Evolutionary conservation across 2,797 vertebrate genomes (phyloP).

Genomic region (Pseudomugil gertrudae): DNA sequence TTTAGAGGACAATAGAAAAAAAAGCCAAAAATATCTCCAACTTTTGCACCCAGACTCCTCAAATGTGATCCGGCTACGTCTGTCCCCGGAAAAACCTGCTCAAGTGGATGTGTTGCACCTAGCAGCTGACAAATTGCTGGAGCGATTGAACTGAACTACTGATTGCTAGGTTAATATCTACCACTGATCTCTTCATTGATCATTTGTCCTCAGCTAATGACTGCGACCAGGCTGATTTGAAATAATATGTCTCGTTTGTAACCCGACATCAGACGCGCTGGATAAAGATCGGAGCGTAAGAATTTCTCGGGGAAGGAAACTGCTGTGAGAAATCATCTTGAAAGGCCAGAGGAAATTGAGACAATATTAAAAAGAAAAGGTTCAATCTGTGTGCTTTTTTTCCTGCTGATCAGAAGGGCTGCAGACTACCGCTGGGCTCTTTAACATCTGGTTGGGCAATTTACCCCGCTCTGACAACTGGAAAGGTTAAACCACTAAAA

Average conservation of each 20-base stretch:
- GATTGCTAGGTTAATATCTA: conserved; percentile 70
- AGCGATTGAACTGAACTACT: conserved; percentile 52
- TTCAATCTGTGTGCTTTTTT: conserved; percentile 67
- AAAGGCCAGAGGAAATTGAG: conserved; percentile 73
- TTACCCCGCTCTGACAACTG: conserved; percentile 76
- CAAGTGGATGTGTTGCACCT: conserved; percentile 22
- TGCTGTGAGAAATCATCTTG: conserved; percentile 63
- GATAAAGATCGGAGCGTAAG: conserved; percentile 50
- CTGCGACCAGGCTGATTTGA: conserved; percentile 64
- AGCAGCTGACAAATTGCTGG: conserved; percentile 51
- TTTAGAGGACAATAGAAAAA: background rate
- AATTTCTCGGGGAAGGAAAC: conserved; percentile 48
- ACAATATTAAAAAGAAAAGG: conserved; percentile 72
- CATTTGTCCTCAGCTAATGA: conserved; percentile 58
- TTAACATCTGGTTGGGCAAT: conserved; percentile 83
- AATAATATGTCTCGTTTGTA: conserved; percentile 65
- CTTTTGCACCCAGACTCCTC: background rate
- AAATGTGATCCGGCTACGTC: background rate
- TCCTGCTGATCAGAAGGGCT: conserved; percentile 76
- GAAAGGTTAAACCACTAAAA: conserved; percentile 88
- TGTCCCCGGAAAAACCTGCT: background rate
- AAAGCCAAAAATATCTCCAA: background rate
- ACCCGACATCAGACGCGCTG: conserved; percentile 58
- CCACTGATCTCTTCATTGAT: conserved; percentile 70
- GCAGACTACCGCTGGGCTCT: conserved; percentile 74